These are phyloP conservation scores for Eugnorisma glareosa DNA, from an alignment of 2,888 invertebrate genomes.

Conservation along the genomic window DNA sequence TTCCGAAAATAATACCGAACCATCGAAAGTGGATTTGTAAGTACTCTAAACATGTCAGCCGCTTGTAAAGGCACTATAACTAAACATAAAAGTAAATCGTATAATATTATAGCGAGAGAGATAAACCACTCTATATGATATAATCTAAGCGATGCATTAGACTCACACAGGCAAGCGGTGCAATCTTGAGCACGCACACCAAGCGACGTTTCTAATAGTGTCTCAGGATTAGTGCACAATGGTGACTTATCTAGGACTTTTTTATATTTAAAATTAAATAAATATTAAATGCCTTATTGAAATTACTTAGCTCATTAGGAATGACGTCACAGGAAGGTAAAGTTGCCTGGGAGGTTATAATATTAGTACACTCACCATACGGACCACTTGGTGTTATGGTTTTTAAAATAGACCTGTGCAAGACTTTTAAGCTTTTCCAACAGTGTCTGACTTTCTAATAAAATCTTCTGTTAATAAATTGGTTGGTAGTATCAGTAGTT, in stretches of 20 bases:
- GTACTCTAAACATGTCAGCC: slow-evolving; percentile 38
- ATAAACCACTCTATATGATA: slow-evolving; percentile 81
- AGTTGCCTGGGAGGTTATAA: not conserved
- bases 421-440: no score
- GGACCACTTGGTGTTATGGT: not conserved
- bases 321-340: not conserved
- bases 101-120: slow-evolving; percentile 46
- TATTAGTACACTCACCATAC: not conserved
- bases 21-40: slow-evolving; percentile 52
- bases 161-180: slow-evolving; percentile 80
- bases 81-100: slow-evolving; percentile 49
- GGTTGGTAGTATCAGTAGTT: not conserved
- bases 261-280: slow-evolving; percentile 19
- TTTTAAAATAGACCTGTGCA: not conserved
- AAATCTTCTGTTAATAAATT: not conserved
- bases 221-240: slow-evolving; percentile 72
- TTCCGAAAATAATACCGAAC: slow-evolving; percentile 34
- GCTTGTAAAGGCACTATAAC: slow-evolving; percentile 43
- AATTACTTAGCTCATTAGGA: not conserved
- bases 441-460: not conserved
- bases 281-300: not conserved
- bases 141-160: slow-evolving; percentile 84
- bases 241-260: slow-evolving; percentile 76
- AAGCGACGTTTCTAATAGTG: slow-evolving; percentile 77
- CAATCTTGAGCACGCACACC: slow-evolving; percentile 77